These are phyloP conservation scores for Phymorhynchus buccinoides DNA, from an alignment of 1,140 invertebrate genomes.

Conservation along the genomic window DNA sequence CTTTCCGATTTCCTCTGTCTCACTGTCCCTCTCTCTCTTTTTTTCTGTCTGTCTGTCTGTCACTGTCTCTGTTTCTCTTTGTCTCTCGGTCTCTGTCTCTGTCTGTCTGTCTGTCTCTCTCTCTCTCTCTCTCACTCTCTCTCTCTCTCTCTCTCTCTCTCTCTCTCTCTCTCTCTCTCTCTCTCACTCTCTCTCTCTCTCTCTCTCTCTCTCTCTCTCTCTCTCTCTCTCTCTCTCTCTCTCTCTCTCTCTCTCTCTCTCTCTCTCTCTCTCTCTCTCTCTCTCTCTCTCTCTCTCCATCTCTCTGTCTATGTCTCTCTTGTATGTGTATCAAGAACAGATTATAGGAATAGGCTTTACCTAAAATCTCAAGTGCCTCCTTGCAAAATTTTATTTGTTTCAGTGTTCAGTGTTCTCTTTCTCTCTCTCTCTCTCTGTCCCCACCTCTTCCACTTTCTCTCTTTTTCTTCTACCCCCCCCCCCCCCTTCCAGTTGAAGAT, in stretches of 20 bases:
- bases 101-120: too few relatives aligned
- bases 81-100: background rate
- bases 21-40: background rate
- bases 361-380: too few relatives aligned
- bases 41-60: background rate
- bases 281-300: background rate
- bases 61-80: background rate
- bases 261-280: background rate
- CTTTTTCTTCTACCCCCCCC: too few relatives aligned
- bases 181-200: background rate
- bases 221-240: background rate
- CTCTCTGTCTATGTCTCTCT: background rate
- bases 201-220: background rate
- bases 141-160: background rate
- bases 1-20: background rate
- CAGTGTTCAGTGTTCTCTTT: background rate
- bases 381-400: background rate
- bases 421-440: background rate
- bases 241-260: too few relatives aligned
- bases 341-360: too few relatives aligned
- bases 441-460: too few relatives aligned
- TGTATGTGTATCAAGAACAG: too few relatives aligned
- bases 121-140: background rate
- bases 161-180: background rate
- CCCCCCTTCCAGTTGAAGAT: too few relatives aligned